phyloP scores from a whole-genome alignment of 2,888 invertebrate genomes.

The Bellardia pandia region DNA sequence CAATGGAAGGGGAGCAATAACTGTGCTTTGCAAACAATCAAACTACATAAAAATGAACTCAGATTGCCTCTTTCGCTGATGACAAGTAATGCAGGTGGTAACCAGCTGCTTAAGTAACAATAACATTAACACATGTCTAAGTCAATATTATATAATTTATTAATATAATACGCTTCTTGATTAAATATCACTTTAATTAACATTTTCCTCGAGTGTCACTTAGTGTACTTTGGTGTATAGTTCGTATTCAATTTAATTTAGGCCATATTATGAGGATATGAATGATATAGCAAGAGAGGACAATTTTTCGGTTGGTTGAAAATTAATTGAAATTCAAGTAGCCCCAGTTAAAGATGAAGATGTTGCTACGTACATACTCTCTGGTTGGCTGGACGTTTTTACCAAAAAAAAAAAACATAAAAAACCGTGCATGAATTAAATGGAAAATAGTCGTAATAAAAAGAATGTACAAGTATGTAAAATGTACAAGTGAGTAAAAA shows the following conservation, averaged over 20 bases:
- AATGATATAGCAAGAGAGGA: slow-evolving; percentile 61
- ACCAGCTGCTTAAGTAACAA: no score
- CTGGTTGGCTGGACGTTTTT: neutral
- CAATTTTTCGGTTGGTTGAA: slow-evolving; percentile 66
- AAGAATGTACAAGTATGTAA: neutral
- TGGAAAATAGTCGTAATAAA: neutral
- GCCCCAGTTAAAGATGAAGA: slow-evolving; percentile 46
- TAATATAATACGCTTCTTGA: no score
- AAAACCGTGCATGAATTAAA: neutral
- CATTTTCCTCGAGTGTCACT: neutral
- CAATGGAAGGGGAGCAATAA: no score
- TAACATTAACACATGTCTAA: no score
- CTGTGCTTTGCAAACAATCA: no score
- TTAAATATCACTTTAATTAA: neutral
- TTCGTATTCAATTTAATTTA: slow-evolving; percentile 37
- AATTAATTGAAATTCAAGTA: slow-evolving; percentile 68
- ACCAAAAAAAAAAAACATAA: neutral
- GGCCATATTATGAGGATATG: slow-evolving; percentile 41
- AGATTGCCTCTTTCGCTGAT: no score
- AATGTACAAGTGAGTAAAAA: neutral
- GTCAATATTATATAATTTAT: no score
- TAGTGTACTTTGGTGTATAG: neutral
- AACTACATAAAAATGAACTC: no score
- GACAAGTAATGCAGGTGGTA: no score
- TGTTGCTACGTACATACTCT: neutral